These are phyloP conservation scores for Psammodynastes pulverulentus DNA, from an alignment of 2,113 vertebrate genomes.

Conservation along the genomic window DNA sequence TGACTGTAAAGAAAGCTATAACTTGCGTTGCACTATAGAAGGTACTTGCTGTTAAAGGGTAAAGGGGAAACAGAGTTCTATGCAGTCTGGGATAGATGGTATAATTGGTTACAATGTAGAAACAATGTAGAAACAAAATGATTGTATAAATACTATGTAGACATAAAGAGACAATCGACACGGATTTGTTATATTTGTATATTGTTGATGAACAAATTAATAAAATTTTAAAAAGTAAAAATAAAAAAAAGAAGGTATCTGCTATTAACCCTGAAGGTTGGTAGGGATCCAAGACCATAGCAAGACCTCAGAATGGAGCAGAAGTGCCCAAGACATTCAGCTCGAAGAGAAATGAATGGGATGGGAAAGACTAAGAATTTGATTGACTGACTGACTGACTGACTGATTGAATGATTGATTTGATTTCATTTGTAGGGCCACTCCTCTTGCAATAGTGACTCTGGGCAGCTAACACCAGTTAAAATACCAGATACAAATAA, in stretches of 20 bases:
- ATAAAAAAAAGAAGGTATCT: background rate
- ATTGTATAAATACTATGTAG: too few relatives aligned
- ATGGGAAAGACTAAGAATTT: background rate
- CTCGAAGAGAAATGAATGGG: background rate
- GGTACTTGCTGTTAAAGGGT: background rate
- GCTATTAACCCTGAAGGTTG: background rate
- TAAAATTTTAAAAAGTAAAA: too few relatives aligned
- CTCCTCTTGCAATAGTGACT: background rate
- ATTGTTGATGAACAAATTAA: too few relatives aligned
- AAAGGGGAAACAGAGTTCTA: too few relatives aligned
- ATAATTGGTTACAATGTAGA: too few relatives aligned
- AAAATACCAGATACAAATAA: background rate
- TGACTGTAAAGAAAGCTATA: background rate
- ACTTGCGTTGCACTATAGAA: background rate
- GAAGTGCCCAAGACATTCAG: background rate
- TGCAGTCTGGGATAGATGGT: too few relatives aligned
- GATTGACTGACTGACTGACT: background rate
- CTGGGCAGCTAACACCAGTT: background rate
- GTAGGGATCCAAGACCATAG: background rate
- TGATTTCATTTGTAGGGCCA: background rate
- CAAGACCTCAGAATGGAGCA: background rate
- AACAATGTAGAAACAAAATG: too few relatives aligned
- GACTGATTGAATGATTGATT: background rate
- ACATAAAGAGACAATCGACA: too few relatives aligned
- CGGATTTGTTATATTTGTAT: too few relatives aligned